Evolutionary conservation across 2,888 invertebrate genomes (phyloP).

Genomic region (Sphaerophoria rueppellii): DNA sequence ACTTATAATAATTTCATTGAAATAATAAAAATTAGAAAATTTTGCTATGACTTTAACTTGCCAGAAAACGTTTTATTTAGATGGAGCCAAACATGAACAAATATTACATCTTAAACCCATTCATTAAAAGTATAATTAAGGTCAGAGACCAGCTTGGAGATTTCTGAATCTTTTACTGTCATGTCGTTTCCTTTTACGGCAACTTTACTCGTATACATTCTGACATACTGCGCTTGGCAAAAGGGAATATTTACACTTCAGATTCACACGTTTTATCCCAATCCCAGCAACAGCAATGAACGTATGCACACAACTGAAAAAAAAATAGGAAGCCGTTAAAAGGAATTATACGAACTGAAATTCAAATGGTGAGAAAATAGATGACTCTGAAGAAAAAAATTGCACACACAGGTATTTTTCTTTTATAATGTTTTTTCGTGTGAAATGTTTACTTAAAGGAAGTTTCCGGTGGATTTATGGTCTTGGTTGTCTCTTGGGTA

Average conservation of each 20-base stretch:
- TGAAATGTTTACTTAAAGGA: slow-evolving; percentile 64
- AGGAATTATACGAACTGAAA: slow-evolving; percentile 64
- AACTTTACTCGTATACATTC: not conserved
- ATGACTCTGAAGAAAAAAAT: slow-evolving; percentile 69
- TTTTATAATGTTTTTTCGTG: slow-evolving; percentile 61
- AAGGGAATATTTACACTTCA: slow-evolving; percentile 57
- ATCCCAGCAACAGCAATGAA: not conserved
- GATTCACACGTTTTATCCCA: slow-evolving; percentile 6
- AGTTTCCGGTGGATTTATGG: slow-evolving; percentile 5
- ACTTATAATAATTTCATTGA: too few species aligned
- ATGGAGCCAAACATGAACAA: too few species aligned
- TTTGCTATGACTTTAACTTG: too few species aligned
- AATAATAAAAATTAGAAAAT: too few species aligned
- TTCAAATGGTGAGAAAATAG: slow-evolving; percentile 69
- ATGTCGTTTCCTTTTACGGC: slow-evolving; percentile 36
- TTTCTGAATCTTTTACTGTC: slow-evolving; percentile 33
- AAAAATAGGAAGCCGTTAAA: slow-evolving; percentile 53
- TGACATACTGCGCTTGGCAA: slow-evolving; percentile 13
- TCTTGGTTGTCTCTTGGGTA: slow-evolving; percentile 27
- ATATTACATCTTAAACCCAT: slow-evolving; percentile 10
- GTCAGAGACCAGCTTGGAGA: slow-evolving; percentile 50
- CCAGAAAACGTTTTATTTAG: too few species aligned
- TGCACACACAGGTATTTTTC: slow-evolving; percentile 61
- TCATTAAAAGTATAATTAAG: slow-evolving; percentile 59
- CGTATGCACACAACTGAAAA: slow-evolving; percentile 41